These are phyloP conservation scores for Cygnus olor DNA, from an alignment of 2,797 vertebrate species.

Conservation along the genomic window DNA sequence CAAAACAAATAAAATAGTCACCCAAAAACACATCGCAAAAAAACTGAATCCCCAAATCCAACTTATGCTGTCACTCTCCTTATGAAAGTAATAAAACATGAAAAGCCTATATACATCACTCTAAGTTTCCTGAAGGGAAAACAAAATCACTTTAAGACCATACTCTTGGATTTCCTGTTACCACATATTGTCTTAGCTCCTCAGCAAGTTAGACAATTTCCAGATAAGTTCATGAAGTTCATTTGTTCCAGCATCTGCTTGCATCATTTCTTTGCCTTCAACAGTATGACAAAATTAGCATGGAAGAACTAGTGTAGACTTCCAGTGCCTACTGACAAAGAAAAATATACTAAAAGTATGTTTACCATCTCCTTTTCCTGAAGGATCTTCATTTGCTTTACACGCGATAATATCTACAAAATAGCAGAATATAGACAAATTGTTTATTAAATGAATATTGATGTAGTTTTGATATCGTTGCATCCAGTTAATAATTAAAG, in stretches of 20 bases:
- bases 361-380: conserved; percentile 86
- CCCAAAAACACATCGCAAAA: background rate
- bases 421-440: conserved; percentile 8
- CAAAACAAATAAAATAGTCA: background rate
- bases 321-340: background rate
- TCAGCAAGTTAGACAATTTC: background rate
- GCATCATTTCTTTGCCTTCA: background rate
- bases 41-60: background rate
- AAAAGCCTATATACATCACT: background rate
- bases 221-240: background rate
- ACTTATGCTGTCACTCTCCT: background rate
- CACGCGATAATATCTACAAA: conserved; percentile 78
- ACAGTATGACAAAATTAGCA: background rate
- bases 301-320: background rate
- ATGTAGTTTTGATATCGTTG: background rate
- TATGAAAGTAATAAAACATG: background rate
- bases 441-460: background rate
- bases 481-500: background rate
- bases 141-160: background rate
- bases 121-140: background rate
- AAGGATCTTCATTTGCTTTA: conserved; percentile 76
- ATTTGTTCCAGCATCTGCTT: background rate
- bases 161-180: background rate
- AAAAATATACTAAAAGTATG: background rate
- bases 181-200: background rate